Base-by-base conservation (phyloP, 2,797 vertebrate genomes). In the Pygocentrus nattereri region DNA sequence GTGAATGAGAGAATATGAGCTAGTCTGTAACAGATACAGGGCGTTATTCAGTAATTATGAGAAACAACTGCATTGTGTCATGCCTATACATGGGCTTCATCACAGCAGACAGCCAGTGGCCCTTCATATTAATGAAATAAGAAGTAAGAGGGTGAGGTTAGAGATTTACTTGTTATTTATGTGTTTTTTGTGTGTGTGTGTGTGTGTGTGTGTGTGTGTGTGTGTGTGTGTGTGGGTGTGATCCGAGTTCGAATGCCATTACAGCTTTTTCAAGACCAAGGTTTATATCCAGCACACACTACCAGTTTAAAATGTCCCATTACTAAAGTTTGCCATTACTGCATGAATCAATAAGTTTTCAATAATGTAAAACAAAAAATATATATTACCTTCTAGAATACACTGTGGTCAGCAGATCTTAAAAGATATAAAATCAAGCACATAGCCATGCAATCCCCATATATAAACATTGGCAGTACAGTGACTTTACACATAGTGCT, bases 91-190 rank as follows among this genome's bases (percentile, higher is more conserved):
- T 64, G 31, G 50, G 16, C 50, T 30, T 61, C 41, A 13, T 52
- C 44, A 50, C 12, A 47, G 2, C 38, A 2, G n/a, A 47, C 16
- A 0, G 30, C 18, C 27, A 72, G 30, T 27, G 25, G 15, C 13
- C 25, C 4, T 56, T 38, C 27, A 56, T n/a, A 18, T 38, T 38
- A 27, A 30, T 59, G 52, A 59, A 38, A n/a, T 16, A 38, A 38
- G 31, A 74, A 41, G 25, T 34, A 73, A 56, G 30, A 56, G 30
- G 0, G 7, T 25, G 23, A 18, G 52, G 34, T 50, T 19, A 44
- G 34, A 70, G n/a, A 50, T 25, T 18, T 58, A 31, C 76, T 62
- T 59, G 25, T n/a, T 76, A n/a, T 76, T 61, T 74, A 78, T 74
- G 25, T 78, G 56, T 72, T 21, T 19, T 49, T 27, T 41, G n/a